Percentiles rank a stretch among this genome's conserved stretches.
Evolutionary conservation across 2,113 vertebrate species (phyloP).

Genomic region (Todiramphus saurophagus): DNA sequence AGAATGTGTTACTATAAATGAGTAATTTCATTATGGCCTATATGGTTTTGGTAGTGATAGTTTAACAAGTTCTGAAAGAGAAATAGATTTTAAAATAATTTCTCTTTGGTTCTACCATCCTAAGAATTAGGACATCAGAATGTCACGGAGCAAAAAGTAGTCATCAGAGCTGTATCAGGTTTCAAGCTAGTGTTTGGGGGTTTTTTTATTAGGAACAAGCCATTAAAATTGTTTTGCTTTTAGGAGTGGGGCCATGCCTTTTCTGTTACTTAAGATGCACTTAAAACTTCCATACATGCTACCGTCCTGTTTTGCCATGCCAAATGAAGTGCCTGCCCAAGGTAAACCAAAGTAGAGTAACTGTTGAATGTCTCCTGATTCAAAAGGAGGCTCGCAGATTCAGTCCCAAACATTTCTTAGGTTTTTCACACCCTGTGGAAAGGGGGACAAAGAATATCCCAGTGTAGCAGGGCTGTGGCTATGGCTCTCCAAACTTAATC

Average conservation of each 20-base stretch:
- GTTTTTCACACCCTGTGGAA: not conserved
- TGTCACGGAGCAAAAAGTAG: not conserved
- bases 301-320: not conserved
- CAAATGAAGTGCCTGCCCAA: not conserved
- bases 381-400: not conserved
- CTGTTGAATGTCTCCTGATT: not conserved
- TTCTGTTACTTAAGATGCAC: not conserved
- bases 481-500: slow-evolving; percentile 50
- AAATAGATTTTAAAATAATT: not conserved
- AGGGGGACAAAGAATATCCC: slow-evolving; percentile 30
- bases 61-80: not conserved
- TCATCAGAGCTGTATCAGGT: not conserved
- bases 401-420: not conserved
- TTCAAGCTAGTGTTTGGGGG: not conserved
- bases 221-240: not conserved
- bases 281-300: not conserved
- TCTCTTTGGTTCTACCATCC: not conserved
- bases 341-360: not conserved
- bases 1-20: not conserved
- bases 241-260: not conserved
- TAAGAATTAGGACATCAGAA: not conserved
- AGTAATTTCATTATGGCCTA: not conserved
- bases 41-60: not conserved
- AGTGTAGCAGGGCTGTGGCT: slow-evolving; percentile 4
- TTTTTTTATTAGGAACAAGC: not conserved